phyloP scores from a whole-genome alignment of 2,888 invertebrate genomes.

The Pseudoips prasinana region DNA sequence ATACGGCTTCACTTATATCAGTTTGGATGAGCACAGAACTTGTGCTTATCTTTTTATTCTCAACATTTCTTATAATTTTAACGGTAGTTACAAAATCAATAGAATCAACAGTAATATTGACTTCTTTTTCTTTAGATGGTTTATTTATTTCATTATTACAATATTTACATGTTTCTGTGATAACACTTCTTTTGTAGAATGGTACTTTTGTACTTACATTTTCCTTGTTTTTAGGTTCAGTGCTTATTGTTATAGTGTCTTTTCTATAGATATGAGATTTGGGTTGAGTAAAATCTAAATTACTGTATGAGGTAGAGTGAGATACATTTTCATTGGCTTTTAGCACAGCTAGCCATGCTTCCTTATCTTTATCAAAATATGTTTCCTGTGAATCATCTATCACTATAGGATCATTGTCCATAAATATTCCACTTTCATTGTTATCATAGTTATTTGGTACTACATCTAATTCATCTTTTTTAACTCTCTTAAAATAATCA shows the following conservation, averaged over 20 bases:
- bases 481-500: conserved; percentile 11
- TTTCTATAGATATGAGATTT: conserved; percentile 6
- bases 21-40: conserved; percentile 51
- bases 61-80: conserved; percentile 37
- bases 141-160: conserved; percentile 25
- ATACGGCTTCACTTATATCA: conserved; percentile 26
- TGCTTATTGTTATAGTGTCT: neutral
- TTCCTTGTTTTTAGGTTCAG: conserved; percentile 5
- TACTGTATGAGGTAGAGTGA: conserved; percentile 20
- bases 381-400: conserved; percentile 54
- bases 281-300: conserved; percentile 11
- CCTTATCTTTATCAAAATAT: conserved; percentile 59
- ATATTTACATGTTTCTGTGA: conserved; percentile 43
- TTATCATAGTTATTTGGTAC: conserved; percentile 24
- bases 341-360: conserved; percentile 56
- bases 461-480: conserved; percentile 6
- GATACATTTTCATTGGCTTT: conserved; percentile 43
- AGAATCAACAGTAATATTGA: conserved; percentile 53
- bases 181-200: conserved; percentile 53
- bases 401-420: conserved; percentile 52
- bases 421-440: conserved; percentile 59
- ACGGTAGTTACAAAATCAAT: conserved; percentile 44
- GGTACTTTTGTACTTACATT: conserved; percentile 40
- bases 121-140: conserved; percentile 29
- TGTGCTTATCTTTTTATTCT: conserved; percentile 16